Percentiles rank a stretch among this genome's conserved stretches.
These are phyloP conservation scores for Hypsibius dujardini DNA, from an alignment of 1,140 invertebrate species.

Conservation along the genomic window DNA sequence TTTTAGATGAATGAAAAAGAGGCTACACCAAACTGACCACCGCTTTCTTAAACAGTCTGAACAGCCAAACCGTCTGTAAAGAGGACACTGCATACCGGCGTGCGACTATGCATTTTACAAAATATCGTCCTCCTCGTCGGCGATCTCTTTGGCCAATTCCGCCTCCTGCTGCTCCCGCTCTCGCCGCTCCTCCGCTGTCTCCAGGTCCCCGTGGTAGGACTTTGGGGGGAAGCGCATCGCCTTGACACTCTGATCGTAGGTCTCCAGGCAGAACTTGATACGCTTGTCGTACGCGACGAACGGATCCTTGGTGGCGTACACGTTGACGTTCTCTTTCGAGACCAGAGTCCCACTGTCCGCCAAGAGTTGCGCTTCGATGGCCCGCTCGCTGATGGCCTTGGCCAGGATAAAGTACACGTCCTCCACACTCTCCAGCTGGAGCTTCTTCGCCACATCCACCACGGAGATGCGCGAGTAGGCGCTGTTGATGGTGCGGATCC, in stretches of 20 bases:
- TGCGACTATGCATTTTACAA: too few species aligned
- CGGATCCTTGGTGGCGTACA: slow-evolving; percentile 91
- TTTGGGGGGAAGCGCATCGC: slow-evolving; percentile 98
- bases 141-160: slow-evolving; percentile 95
- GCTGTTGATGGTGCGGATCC: slow-evolving; percentile 82
- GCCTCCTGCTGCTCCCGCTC: slow-evolving; percentile 92
- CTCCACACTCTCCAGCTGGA: slow-evolving; percentile 78
- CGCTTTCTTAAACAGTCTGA: too few species aligned
- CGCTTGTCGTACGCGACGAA: slow-evolving; percentile 90
- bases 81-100: too few species aligned
- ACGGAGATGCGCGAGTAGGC: slow-evolving; percentile 93
- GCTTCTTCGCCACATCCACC: slow-evolving; percentile 75
- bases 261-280: slow-evolving; percentile 88
- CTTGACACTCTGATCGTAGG: slow-evolving; percentile 77
- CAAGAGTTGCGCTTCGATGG: slow-evolving; percentile 94
- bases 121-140: slow-evolving; percentile 84
- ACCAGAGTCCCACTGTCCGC: slow-evolving; percentile 84
- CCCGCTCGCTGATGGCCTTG: slow-evolving; percentile 96
- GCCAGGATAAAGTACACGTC: slow-evolving; percentile 98
- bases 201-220: slow-evolving; percentile 90
- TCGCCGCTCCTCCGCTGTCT: slow-evolving; percentile 84
- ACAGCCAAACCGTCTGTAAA: too few species aligned
- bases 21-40: too few species aligned
- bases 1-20: too few species aligned
- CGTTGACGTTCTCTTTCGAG: slow-evolving; percentile 86